A percentile compares a stretch with the other conserved stretches of the same genome.
These are phyloP conservation scores for Olivierus martensii DNA, from an alignment of 1,140 invertebrate species.

Conservation along the genomic window DNA sequence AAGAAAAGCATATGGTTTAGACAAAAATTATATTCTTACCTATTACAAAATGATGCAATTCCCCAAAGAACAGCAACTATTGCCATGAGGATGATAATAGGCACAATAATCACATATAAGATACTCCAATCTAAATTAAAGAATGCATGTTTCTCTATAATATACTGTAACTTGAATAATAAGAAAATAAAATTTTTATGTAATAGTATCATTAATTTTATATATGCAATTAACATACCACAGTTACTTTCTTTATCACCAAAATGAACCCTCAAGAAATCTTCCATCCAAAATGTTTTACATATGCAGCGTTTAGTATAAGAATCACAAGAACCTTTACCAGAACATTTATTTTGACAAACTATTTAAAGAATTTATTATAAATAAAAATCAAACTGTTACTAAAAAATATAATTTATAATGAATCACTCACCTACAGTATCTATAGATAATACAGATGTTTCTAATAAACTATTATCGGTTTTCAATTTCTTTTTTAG, in stretches of 20 bases:
- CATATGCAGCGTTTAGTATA: slow-evolving; percentile 69
- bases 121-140: slow-evolving; percentile 63
- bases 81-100: slow-evolving; percentile 46
- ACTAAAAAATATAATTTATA: no score
- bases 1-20: no score
- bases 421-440: slow-evolving; percentile 37
- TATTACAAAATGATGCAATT: slow-evolving; percentile 47
- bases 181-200: no score
- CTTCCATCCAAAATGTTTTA: slow-evolving; percentile 92
- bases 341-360: slow-evolving; percentile 87
- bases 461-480: slow-evolving; percentile 54
- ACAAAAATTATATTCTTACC: no score
- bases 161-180: no score
- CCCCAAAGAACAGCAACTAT: slow-evolving; percentile 53
- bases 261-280: slow-evolving; percentile 46
- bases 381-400: no score
- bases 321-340: slow-evolving; percentile 76
- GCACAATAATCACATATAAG: slow-evolving; percentile 64
- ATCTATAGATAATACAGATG: slow-evolving; percentile 56
- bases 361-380: slow-evolving; percentile 30
- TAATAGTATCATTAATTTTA: neutral
- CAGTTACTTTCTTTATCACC: slow-evolving; percentile 55
- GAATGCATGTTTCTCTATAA: neutral
- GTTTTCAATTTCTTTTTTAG: slow-evolving; percentile 50
- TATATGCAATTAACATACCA: slow-evolving; percentile 40